Base-by-base conservation (phyloP, 2,888 invertebrate genomes). In the Drosophila prostipennis region DNA sequence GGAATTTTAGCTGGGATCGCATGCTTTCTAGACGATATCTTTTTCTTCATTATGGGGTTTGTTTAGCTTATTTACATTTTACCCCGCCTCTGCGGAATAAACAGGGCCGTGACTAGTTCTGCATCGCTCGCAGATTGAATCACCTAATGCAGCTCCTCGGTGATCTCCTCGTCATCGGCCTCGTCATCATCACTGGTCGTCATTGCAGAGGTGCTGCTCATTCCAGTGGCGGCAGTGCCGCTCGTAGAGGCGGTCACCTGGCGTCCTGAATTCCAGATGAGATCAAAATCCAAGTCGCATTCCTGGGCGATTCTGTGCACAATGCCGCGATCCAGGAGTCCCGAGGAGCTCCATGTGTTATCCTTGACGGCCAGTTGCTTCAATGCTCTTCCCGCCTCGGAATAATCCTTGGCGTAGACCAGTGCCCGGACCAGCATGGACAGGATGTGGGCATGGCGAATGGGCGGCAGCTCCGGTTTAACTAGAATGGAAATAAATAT, bases 401-500 rank as follows among this genome's bases (percentile, higher is more conserved):
- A 71, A 72, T 87, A 92, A 42, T 91, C 91, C 63, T 92, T 91
- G 5, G 89, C 79, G 60, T 87, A 87, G 16, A 89, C 80, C 37
- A 92, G 60, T 2, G 91, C 90, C n/a, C 90, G 89, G 39, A 92
- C 82, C 19, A 92, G 76, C 83, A 92, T 82, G 7, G 90, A 90
- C 54, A 91, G 75, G 11, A 92, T 89, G 60, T 92, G 91, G 1
- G 90, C 73, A 55, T 92, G 91, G 0, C 91, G 89, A 48, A 92
- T 91, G 19, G 92, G 92, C 2, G 91, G 91, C 14, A 89, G 80
- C 75, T 92, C 92, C 0, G 91, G 90, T 71, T 91, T 91, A 14
- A 90, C 91, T 92, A 46, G 26, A 39, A 39, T 37, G 16, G 7
- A 7, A 3, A 26, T n/a, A n/a, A n/a, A 19, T 3, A 36, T 26